A percentile compares a stretch with the other conserved stretches of the same genome.
Evolutionary conservation across 1,140 invertebrate species (phyloP).

Genomic region (Drosophila insularis): DNA sequence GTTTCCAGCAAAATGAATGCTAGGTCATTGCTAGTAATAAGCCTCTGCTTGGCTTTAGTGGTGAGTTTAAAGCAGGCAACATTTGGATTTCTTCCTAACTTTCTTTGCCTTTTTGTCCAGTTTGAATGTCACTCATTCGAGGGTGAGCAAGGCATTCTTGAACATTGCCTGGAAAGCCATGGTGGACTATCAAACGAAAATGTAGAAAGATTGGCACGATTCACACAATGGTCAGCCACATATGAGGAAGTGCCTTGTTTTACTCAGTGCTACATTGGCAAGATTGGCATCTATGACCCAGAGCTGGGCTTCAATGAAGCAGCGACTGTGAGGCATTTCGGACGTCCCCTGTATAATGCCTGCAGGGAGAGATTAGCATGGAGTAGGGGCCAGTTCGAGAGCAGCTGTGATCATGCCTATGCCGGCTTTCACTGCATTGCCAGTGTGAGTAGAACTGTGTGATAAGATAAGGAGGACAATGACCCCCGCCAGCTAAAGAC

Average conservation of each 20-base stretch:
- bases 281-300: constrained; percentile 61
- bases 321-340: constrained; percentile 48
- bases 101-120: constrained; percentile 20
- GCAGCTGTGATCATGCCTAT: constrained; percentile 67
- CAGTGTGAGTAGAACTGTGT: constrained; percentile 54
- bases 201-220: constrained; percentile 52
- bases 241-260: constrained; percentile 76
- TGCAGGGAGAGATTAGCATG: constrained; percentile 51
- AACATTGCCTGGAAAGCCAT: constrained; percentile 44
- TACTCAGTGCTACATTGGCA: constrained; percentile 62
- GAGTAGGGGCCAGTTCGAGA: neutral
- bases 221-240: constrained; percentile 61
- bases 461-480: constrained; percentile 43
- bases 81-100: neutral
- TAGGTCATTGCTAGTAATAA: constrained; percentile 21
- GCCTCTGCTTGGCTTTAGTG: constrained; percentile 32
- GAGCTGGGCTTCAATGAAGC: constrained; percentile 51
- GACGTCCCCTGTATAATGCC: constrained; percentile 48
- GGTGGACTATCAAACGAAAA: constrained; percentile 53
- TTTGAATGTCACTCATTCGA: constrained; percentile 20
- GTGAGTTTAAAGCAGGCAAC: neutral
- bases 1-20: constrained; percentile 18
- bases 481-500: constrained; percentile 13
- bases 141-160: constrained; percentile 25
- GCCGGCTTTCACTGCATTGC: constrained; percentile 71